phyloP scores from a whole-genome alignment of 2,113 vertebrate species.

The Riparia riparia region DNA sequence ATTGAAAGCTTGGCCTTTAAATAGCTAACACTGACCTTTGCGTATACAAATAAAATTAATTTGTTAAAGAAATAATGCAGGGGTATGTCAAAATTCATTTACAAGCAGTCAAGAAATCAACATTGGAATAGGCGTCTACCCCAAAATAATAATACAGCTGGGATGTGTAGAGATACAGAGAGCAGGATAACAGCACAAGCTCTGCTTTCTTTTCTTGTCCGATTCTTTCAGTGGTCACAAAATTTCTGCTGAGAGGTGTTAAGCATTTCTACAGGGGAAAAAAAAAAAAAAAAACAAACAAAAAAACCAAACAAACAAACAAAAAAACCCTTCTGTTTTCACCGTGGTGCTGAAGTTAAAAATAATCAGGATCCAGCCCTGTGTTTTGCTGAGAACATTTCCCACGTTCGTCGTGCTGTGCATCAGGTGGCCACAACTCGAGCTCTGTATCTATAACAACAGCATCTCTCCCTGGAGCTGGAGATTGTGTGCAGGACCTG shows the following conservation, averaged over 20 bases:
- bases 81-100: neutral
- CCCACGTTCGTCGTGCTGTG: too few species aligned
- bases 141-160: neutral
- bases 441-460: neutral
- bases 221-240: neutral
- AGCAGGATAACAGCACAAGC: neutral
- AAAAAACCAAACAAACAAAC: too few species aligned
- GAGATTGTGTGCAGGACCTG: neutral
- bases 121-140: neutral
- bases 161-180: neutral
- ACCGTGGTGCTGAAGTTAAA: neutral
- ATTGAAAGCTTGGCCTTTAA: neutral
- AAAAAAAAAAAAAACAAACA: too few species aligned
- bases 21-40: neutral
- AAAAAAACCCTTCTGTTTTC: too few species aligned
- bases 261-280: neutral
- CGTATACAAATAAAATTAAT: neutral
- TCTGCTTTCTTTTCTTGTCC: neutral
- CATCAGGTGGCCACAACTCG: neutral
- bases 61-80: neutral
- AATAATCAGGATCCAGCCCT: neutral
- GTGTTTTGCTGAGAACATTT: neutral
- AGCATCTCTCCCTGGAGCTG: neutral
- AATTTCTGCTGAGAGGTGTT: neutral
- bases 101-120: neutral